Evolutionary conservation across 2,113 vertebrate species (phyloP).

Genomic region (Poeciliopsis prolifica): DNA sequence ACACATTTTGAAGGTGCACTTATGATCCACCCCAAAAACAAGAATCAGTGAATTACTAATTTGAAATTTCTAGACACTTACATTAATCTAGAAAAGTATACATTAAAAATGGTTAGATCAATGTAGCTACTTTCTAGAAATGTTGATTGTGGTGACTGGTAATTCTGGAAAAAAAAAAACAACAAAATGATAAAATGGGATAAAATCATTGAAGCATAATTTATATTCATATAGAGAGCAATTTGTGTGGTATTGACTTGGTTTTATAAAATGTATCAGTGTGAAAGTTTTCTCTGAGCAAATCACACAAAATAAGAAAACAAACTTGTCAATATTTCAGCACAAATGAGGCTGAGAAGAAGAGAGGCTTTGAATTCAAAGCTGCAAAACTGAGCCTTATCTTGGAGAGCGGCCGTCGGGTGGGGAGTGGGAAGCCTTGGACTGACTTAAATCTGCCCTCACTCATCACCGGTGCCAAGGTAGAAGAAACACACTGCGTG

Average conservation of each 20-base stretch:
- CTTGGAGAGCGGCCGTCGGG: constrained; percentile 40
- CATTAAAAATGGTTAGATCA: no score
- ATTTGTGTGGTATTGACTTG: no score
- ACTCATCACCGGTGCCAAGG: constrained; percentile 52
- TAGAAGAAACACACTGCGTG: constrained; percentile 57
- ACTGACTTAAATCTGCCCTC: constrained; percentile 51
- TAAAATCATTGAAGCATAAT: no score
- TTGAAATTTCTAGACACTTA: background rate
- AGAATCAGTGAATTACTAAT: background rate
- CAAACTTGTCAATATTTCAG: background rate
- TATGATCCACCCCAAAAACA: background rate
- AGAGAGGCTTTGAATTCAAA: constrained; percentile 32
- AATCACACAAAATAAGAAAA: background rate
- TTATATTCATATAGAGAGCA: no score
- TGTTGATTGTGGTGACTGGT: no score
- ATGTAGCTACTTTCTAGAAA: no score
- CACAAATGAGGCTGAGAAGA: constrained; percentile 20
- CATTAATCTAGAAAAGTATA: background rate
- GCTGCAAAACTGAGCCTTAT: constrained; percentile 44
- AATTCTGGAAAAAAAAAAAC: no score
- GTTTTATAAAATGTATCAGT: background rate
- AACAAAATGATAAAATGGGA: no score
- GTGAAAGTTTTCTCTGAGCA: background rate
- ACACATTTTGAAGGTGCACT: background rate
- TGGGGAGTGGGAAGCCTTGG: constrained; percentile 44